Evolutionary conservation across 2,797 vertebrate species (phyloP).

Genomic region (Babyrousa celebensis): DNA sequence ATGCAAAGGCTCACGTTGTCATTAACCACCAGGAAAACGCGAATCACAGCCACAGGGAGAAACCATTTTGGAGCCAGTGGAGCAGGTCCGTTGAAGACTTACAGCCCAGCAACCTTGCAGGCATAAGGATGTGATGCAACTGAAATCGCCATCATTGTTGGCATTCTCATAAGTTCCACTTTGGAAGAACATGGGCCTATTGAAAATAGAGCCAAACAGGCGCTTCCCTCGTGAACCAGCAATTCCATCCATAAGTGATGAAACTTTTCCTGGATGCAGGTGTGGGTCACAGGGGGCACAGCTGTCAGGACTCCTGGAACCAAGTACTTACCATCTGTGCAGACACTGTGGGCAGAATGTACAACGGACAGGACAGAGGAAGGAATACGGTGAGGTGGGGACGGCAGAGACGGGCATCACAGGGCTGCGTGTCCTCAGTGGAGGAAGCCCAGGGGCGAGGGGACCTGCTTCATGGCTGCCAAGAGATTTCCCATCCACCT

Average conservation of each 20-base stretch:
- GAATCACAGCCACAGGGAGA: no score
- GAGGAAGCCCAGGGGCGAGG: accelerated
- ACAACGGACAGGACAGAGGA: no score
- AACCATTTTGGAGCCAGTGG: background rate
- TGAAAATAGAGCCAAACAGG: no score
- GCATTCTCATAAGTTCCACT: background rate
- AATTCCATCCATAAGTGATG: background rate
- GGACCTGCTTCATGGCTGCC: accelerated
- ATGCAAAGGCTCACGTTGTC: accelerated
- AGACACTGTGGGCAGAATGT: no score
- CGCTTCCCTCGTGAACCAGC: background rate
- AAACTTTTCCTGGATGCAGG: background rate
- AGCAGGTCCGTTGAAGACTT: background rate
- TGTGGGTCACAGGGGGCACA: background rate
- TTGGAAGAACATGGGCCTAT: background rate
- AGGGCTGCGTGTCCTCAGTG: accelerated
- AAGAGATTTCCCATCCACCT: no score
- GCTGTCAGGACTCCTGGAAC: background rate
- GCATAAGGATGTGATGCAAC: accelerated
- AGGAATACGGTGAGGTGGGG: accelerated
- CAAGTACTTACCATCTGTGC: accelerated
- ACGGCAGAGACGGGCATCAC: background rate
- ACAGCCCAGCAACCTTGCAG: accelerated
- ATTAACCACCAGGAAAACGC: background rate
- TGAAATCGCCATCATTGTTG: accelerated